Evolutionary conservation across 1,140 invertebrate species (phyloP).

Genomic region (Drepana arcuata): DNA sequence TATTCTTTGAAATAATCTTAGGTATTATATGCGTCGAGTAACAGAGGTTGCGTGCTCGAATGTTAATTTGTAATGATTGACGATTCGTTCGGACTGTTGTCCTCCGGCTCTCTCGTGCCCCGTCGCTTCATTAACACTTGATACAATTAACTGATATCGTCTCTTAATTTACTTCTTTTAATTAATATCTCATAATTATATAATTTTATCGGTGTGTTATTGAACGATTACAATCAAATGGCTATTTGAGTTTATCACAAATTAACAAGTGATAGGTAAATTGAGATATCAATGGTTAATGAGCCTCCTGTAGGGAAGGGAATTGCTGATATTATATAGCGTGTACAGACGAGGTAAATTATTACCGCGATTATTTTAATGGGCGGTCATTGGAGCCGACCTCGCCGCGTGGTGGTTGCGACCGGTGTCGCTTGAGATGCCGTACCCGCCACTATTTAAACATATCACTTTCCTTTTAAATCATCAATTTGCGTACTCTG

Average conservation of each 20-base stretch:
- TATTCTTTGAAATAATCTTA: conserved; percentile 5
- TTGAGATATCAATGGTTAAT: conserved; percentile 39
- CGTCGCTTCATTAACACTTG: conserved; percentile 31
- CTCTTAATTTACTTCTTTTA: no score
- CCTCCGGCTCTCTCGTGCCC: conserved; percentile 23
- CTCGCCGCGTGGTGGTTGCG: conserved; percentile 26
- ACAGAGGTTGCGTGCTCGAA: conserved; percentile 18
- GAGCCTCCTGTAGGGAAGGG: conserved; percentile 52
- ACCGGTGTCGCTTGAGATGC: conserved; percentile 16
- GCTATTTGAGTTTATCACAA: no score
- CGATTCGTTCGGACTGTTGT: conserved; percentile 21
- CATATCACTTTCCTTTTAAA: conserved; percentile 40
- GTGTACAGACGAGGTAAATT: conserved; percentile 39
- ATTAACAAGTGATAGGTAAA: conserved; percentile 27
- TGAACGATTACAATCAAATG: no score
- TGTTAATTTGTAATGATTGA: conserved; percentile 30
- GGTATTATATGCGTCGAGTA: conserved; percentile 1
- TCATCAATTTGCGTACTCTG: conserved; percentile 28
- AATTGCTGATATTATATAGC: conserved; percentile 60
- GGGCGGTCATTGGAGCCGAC: conserved; percentile 21
- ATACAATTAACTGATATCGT: conserved; percentile 27
- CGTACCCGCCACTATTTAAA: conserved; percentile 26
- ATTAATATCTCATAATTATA: conserved; percentile 4
- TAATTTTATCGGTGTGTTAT: neutral
- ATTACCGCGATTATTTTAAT: conserved; percentile 61